Evolutionary conservation across 2,113 vertebrate genomes (phyloP), one percentile per base, ranked within the genome.

Genomic region (Empidonax alnorum): DNA sequence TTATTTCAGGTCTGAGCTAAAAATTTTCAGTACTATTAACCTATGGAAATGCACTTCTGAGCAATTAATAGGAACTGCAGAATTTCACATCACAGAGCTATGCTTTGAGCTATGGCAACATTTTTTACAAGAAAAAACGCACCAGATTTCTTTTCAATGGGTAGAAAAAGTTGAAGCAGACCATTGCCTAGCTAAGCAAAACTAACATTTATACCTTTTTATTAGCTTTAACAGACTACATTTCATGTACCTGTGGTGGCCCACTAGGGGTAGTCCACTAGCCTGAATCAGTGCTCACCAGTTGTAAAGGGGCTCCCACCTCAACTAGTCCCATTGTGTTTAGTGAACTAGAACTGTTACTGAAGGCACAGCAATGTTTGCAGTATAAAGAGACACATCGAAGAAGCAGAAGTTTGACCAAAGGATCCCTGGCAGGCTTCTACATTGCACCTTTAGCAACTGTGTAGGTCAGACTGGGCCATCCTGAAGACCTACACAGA

Each of bases 401-500:
- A 47, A 86, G n/a, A 16, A 58, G 37, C 37, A 58, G 30, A 65
- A 37, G 6, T 24, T 85, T 50, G 33, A 75, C 21, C 28, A 73
- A 31, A 76, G 18, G 16, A 72, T 6, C 20, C 19, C 12, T 1
- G 1, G 12, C 9, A 41, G 9, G 8, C 41, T 65, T 63, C 72
- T 25, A 30, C 21, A 41, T 9, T 0, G 0, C 56, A 73, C 7
- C 21, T 68, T 50, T 30, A 85, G 28, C 1, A 1, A 23, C 22
- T 25, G 9, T 1, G 10, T 12, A 65, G 31, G 46, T 66, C 7
- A 14, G 62, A n/a, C 30, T 55, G 33, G 72, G 7, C 20, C 19
- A 61, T 6, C 4, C 31, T 58, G 37, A 84, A 77, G 44, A 69
- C 6, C 13, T 7, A n/a, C 1, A 2, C 7, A 33, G 55, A 68